Base-by-base conservation (phyloP, 1,140 invertebrate genomes). In the Trinorchestia longiramus region DNA sequence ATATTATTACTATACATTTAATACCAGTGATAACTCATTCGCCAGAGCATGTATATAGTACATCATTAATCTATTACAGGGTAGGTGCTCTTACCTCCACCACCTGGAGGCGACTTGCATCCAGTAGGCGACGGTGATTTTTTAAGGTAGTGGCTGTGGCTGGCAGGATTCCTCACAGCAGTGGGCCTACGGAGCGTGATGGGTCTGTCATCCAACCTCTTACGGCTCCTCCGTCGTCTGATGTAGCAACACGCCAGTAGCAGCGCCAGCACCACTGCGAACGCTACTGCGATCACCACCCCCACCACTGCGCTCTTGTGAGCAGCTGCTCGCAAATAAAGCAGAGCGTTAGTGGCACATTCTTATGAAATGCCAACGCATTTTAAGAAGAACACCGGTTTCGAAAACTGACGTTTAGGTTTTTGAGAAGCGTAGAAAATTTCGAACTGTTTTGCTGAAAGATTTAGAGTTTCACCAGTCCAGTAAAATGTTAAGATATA, bases 91-190 rank as follows among this genome's bases (percentile, higher is more conserved):
- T 43, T 77, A 95, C 87, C 90, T 96, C 87, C 95, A 96, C 96
- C 96, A 90, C 97, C 97, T n/a, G 97, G 97, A n/a, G 97, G 97
- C 95, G 96, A 97, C 96, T 97, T 98, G 0, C 97, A 98, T 88
- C 98, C 98, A 0, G 98, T 99, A 0, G 98, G 99, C 96, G 98
- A 99, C 0, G 99, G 98, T 88, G 98, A 98, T 97, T 99, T 99
- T 97, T 99, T 99, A 97, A 99, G 97, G 97, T 99, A 99, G 97
- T 99, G 98, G 42, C 98, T 98, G 87, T 97, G 97, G 45, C 97
- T 98, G 95, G 98, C 98, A 0, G 98, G 98, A 96, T 98, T 98
- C 96, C 98, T 98, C 3, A 98, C 98, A 0, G 98, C 98, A 0
- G 98, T 98, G 0, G 98, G 98, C 96, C 98, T 98, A 19, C 98